phyloP scores from a whole-genome alignment of 2,797 vertebrate genomes.

The Echiichthys vipera region DNA sequence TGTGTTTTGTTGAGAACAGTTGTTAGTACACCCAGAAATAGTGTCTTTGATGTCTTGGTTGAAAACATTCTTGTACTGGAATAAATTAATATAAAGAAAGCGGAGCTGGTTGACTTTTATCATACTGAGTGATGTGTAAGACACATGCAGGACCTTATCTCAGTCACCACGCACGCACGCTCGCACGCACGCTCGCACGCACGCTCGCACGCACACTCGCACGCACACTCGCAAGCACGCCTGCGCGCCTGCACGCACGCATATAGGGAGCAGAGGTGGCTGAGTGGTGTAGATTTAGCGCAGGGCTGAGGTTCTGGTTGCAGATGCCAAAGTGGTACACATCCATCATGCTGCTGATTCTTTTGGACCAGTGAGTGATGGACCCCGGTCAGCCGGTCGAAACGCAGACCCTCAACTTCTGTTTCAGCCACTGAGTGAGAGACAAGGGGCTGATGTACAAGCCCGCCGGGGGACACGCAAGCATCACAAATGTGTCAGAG shows the following conservation, averaged over 20 bases:
- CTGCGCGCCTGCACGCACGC: conserved; percentile 4
- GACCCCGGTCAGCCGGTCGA: conserved; percentile 54
- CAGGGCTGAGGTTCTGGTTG: conserved; percentile 65
- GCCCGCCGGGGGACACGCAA: conserved; percentile 43
- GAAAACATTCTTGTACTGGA: conserved; percentile 17
- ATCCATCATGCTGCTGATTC: conserved; percentile 72
- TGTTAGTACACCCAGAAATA: conserved; percentile 20
- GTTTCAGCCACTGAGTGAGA: conserved; percentile 69
- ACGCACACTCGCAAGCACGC: neutral
- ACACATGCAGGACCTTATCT: conserved; percentile 44
- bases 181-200: conserved; percentile 7
- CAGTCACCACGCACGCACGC: conserved; percentile 29
- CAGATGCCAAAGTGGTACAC: conserved; percentile 51
- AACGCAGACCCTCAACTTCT: conserved; percentile 53
- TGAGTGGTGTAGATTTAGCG: conserved; percentile 50
- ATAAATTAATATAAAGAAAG: conserved; percentile 38
- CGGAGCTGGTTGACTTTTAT: conserved; percentile 38
- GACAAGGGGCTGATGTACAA: conserved; percentile 63
- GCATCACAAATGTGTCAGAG: conserved; percentile 59
- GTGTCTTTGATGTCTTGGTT: neutral
- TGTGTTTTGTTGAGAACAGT: neutral
- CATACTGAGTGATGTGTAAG: conserved; percentile 53
- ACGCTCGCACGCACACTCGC: neutral
- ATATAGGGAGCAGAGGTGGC: conserved; percentile 21
- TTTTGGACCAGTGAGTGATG: conserved; percentile 71